Percentiles rank a stretch among this genome's conserved stretches.
These are phyloP conservation scores for Noturus placidus DNA, from an alignment of 2,113 vertebrate genomes.

Conservation along the genomic window DNA sequence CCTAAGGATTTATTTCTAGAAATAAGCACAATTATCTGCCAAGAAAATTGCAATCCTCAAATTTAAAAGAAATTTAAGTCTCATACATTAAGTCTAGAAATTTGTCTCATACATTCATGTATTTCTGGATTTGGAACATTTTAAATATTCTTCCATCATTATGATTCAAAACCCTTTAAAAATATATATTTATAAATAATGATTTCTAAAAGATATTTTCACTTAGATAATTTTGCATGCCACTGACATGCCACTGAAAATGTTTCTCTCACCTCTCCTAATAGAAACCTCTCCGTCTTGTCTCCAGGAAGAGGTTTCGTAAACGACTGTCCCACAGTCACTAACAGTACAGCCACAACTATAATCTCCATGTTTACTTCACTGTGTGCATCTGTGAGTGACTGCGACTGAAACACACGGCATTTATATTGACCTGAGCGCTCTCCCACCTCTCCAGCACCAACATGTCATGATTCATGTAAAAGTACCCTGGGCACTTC, in stretches of 20 bases:
- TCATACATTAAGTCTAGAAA: background rate
- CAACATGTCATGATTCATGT: slow-evolving; percentile 44
- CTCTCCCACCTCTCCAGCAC: slow-evolving; percentile 1
- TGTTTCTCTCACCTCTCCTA: slow-evolving; percentile 33
- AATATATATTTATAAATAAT: background rate
- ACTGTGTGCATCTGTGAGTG: background rate
- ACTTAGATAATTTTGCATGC: background rate
- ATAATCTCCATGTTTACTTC: slow-evolving; percentile 39
- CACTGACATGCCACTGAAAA: background rate
- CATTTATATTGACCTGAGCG: slow-evolving; percentile 37
- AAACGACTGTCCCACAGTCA: slow-evolving; percentile 13
- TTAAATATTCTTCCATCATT: background rate
- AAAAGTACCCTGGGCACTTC: slow-evolving; percentile 50
- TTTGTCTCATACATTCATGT: background rate
- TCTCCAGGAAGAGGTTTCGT: slow-evolving; percentile 27
- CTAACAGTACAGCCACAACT: slow-evolving; percentile 28
- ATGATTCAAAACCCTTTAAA: background rate
- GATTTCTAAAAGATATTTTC: background rate
- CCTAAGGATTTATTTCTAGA: background rate
- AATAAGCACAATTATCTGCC: background rate
- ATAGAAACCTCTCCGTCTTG: background rate
- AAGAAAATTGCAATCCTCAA: background rate
- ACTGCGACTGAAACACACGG: background rate
- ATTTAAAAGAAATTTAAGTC: too few species aligned
- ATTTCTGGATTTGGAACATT: background rate